Conservation (phyloP, 2,113 vertebrate genomes). For the Todiramphus saurophagus region DNA sequence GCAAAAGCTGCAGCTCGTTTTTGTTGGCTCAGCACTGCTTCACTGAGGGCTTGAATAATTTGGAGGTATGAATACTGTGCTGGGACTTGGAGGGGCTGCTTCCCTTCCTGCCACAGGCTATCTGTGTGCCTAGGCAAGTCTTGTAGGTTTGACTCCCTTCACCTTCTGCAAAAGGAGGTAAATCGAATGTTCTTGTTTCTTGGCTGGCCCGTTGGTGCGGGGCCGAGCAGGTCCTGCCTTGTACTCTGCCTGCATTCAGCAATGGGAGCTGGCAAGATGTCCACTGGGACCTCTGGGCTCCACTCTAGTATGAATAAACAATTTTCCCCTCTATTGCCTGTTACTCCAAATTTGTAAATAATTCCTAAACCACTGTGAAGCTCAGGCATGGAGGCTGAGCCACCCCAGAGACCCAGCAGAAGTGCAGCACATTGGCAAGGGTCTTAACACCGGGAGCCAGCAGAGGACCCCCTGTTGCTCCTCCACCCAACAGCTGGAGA, state of each 20-base stretch:
- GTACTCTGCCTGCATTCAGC: accelerated
- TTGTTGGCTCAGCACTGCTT: background rate
- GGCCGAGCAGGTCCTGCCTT: background rate
- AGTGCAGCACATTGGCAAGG: accelerated
- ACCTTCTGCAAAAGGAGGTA: background rate
- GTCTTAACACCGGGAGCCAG: background rate
- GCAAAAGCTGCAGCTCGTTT: background rate
- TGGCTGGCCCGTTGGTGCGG: background rate
- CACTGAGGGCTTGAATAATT: background rate
- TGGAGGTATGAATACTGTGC: background rate
- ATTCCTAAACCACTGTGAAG: background rate
- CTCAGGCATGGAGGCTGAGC: background rate
- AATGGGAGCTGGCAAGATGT: background rate
- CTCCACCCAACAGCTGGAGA: background rate
- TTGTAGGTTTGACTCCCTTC: background rate
- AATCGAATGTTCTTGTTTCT: background rate
- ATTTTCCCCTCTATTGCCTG: background rate
- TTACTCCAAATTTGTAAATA: background rate
- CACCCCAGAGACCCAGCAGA: background rate
- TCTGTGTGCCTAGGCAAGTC: background rate
- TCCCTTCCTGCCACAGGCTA: background rate
- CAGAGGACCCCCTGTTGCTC: background rate
- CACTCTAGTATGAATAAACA: background rate
- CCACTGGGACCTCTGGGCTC: background rate
- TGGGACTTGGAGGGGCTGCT: background rate